A percentile compares a stretch with the other conserved stretches of the same genome.
Evolutionary conservation across 1,140 invertebrate species (phyloP).

Genomic region (Pseudomyrmex gracilis): DNA sequence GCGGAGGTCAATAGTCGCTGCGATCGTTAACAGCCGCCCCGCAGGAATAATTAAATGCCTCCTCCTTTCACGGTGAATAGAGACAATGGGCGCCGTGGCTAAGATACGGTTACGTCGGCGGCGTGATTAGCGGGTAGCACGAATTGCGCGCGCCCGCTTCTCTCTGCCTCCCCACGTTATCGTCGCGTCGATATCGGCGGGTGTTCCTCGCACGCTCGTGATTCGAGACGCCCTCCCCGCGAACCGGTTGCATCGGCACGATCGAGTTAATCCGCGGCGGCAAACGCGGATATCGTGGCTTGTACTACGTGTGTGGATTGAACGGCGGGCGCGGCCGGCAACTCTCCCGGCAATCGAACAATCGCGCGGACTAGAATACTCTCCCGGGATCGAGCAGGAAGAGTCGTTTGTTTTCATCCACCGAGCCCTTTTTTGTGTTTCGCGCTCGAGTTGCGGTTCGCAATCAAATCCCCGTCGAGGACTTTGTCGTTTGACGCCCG

Average conservation of each 20-base stretch:
- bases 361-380: constrained; percentile 44
- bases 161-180: constrained; percentile 48
- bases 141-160: constrained; percentile 5
- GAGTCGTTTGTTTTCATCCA: constrained; percentile 55
- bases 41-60: constrained; percentile 73
- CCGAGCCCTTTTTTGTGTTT: constrained; percentile 45
- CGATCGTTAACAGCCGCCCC: constrained; percentile 54
- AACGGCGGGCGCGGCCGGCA: constrained; percentile 23
- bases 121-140: constrained; percentile 60
- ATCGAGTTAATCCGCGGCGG: constrained; percentile 70
- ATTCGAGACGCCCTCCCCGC: constrained; percentile 64
- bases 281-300: constrained; percentile 45
- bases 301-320: constrained; percentile 67
- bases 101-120: constrained; percentile 65
- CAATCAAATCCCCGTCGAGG: constrained; percentile 53
- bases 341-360: constrained; percentile 25
- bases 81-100: constrained; percentile 12
- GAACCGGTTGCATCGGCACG: constrained; percentile 65
- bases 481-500: constrained; percentile 55
- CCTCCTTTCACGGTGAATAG: constrained; percentile 17
- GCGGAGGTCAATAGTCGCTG: constrained; percentile 44
- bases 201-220: constrained; percentile 47
- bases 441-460: constrained; percentile 54
- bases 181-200: constrained; percentile 59
- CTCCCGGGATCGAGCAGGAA: constrained; percentile 44